A percentile compares a stretch with the other conserved stretches of the same genome.
phyloP scores from a whole-genome alignment of 2,888 invertebrate genomes.

The Nephrotoma appendiculata region DNA sequence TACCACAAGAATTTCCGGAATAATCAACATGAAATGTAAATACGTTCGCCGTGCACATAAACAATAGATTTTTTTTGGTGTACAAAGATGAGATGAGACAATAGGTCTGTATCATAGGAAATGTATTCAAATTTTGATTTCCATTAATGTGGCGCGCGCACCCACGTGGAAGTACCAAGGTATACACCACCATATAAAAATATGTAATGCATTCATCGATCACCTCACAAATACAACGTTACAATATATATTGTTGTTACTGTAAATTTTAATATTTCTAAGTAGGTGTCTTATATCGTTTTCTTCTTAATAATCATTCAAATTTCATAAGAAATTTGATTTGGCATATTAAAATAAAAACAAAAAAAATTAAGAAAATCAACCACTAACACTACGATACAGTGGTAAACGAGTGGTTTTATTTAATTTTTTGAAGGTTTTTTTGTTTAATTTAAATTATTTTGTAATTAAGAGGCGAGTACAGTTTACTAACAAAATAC shows the following conservation, averaged over 20 bases:
- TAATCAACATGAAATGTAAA: background rate
- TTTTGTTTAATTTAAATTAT: background rate
- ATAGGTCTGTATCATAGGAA: background rate
- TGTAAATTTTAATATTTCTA: background rate
- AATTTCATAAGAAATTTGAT: background rate
- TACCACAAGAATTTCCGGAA: background rate
- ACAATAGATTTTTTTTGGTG: background rate
- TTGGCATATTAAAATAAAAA: background rate
- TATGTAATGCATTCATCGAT: background rate
- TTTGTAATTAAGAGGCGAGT: background rate
- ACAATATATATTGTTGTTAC: background rate
- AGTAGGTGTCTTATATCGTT: background rate
- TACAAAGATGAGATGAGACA: background rate
- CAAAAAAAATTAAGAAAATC: background rate
- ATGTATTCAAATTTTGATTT: background rate
- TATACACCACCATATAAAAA: background rate
- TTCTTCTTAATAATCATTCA: background rate
- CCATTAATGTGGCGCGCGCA: background rate
- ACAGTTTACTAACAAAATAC: too few species aligned
- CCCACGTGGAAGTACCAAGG: background rate
- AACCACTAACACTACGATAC: background rate
- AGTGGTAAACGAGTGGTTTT: background rate
- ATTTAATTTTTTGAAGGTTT: background rate
- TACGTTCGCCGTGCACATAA: background rate
- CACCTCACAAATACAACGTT: background rate